Conservation (phyloP, 2,113 vertebrate species). For the Seriola dumerili region DNA sequence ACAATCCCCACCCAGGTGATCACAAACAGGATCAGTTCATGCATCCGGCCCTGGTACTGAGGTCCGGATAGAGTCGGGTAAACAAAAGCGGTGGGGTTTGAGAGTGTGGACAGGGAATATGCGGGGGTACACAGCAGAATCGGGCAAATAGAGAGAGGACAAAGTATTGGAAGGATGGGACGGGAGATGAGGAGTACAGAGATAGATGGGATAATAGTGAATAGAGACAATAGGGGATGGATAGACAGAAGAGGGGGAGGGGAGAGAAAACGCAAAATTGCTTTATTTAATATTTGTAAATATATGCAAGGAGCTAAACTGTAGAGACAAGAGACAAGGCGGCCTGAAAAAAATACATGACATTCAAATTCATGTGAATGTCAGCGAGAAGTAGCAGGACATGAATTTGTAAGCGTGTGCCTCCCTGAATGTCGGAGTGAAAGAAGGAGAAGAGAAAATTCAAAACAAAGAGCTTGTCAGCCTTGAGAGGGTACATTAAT, state of each 20-base stretch:
- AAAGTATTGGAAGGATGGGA: slow-evolving; percentile 36
- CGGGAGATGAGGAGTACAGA: slow-evolving; percentile 41
- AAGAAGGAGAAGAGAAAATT: slow-evolving; percentile 70
- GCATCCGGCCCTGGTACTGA: slow-evolving; percentile 91
- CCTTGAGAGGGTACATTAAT: slow-evolving; percentile 72
- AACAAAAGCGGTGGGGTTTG: background rate
- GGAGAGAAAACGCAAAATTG: slow-evolving; percentile 68
- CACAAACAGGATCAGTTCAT: slow-evolving; percentile 93
- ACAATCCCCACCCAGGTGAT: slow-evolving; percentile 97
- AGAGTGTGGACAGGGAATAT: background rate
- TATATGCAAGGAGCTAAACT: slow-evolving; percentile 82
- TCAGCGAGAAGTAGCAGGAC: slow-evolving; percentile 78
- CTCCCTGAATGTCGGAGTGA: slow-evolving; percentile 70
- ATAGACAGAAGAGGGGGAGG: slow-evolving; percentile 57
- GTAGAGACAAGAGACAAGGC: slow-evolving; percentile 80
- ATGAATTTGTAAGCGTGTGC: slow-evolving; percentile 76
- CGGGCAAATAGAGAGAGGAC: slow-evolving; percentile 39
- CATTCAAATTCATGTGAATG: slow-evolving; percentile 83
- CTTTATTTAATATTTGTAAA: slow-evolving; percentile 83
- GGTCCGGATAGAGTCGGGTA: slow-evolving; percentile 14
- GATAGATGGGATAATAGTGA: slow-evolving; percentile 29
- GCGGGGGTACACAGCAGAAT: background rate
- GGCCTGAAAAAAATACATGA: slow-evolving; percentile 72
- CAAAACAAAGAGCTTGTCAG: slow-evolving; percentile 79
- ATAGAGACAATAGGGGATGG: slow-evolving; percentile 56